phyloP scores from a whole-genome alignment of 37 sponge, comb jelly and placozoan genomes.

The Aplysina aerophoba region DNA sequence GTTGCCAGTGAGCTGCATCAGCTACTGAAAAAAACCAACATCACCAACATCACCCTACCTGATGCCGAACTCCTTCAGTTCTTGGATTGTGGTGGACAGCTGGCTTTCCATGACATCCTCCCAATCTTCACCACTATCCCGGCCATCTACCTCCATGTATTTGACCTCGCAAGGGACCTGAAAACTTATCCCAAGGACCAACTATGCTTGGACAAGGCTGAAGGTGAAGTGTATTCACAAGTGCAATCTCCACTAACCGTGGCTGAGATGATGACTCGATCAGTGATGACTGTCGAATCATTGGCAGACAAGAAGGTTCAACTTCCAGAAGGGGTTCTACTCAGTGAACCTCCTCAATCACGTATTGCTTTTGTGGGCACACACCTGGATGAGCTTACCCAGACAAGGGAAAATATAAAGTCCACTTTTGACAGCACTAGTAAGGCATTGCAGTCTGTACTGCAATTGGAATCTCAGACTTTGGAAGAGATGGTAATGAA shows the following conservation, averaged over 20 bases:
- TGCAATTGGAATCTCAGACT: no score
- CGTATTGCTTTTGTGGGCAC: not conserved
- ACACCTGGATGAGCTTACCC: not conserved
- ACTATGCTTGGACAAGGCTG: not conserved
- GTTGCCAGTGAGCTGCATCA: no score
- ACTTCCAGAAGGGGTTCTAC: not conserved
- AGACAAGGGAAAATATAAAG: not conserved
- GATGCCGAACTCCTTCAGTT: constrained; percentile 8
- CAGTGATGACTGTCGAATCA: constrained; percentile 15
- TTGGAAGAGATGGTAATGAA: no score
- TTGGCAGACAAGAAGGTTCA: constrained; percentile 7
- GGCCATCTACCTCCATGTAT: constrained; percentile 12
- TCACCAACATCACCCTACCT: not conserved
- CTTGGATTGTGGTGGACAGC: constrained; percentile 18
- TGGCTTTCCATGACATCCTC: constrained; percentile 1
- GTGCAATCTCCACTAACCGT: not conserved
- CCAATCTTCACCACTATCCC: constrained; percentile 10
- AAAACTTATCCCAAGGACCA: not conserved
- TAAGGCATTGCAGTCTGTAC: no score
- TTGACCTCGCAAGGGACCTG: not conserved
- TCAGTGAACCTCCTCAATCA: not conserved
- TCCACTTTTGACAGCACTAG: no score
- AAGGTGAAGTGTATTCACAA: not conserved
- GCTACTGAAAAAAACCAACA: no score
- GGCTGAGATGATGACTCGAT: constrained; percentile 10